Base-by-base conservation (phyloP, 2,888 invertebrate genomes). In the Parapristionchus giblindavisi region DNA sequence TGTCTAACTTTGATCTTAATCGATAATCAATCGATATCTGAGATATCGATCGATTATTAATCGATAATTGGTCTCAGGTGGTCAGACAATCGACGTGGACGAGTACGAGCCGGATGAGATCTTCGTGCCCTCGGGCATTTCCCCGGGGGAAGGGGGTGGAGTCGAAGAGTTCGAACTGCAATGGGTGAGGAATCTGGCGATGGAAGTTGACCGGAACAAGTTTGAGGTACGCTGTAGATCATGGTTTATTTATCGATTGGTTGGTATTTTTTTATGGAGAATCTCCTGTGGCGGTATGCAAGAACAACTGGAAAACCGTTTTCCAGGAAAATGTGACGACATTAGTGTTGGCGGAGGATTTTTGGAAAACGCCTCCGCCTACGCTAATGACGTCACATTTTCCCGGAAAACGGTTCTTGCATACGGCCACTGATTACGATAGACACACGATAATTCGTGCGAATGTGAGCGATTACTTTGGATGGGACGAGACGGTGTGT, bases 401-500 rank as follows among this genome's bases (percentile, higher is more conserved):
- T n/a, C n/a, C n/a, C n/a, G n/a, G n/a, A n/a, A n/a, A n/a, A n/a
- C n/a, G n/a, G n/a, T n/a, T n/a, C n/a, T n/a, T n/a, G n/a, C n/a
- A n/a, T n/a, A n/a, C n/a, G n/a, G n/a, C n/a, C 24, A 61, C 36
- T 34, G 21, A 61, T 61, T 61, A 61, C 61, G 61, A 40, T 61
- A 61, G 32, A n/a, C 38, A 56, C 24, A 61, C 38, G 34, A 38
- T 36, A 6, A 38, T 4, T 4, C 52, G 21, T 52, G 52, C 52
- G 24, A 43, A 43, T 40, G 63, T 65, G 63, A 65, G 63, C 8
- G 43, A 43, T 43, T 8, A 17, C 43, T 43, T 14, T 43, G 43
- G 17, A 17, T 43, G 43, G 43, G 14, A 17, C 48, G 56, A n/a
- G n/a, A n/a, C n/a, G n/a, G n/a, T n/a, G n/a, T n/a, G 63, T 65